A percentile compares a stretch with the other conserved stretches of the same genome.
Conservation (phyloP, 2,888 invertebrate genomes). For the Phyllotreta cruciferae region DNA sequence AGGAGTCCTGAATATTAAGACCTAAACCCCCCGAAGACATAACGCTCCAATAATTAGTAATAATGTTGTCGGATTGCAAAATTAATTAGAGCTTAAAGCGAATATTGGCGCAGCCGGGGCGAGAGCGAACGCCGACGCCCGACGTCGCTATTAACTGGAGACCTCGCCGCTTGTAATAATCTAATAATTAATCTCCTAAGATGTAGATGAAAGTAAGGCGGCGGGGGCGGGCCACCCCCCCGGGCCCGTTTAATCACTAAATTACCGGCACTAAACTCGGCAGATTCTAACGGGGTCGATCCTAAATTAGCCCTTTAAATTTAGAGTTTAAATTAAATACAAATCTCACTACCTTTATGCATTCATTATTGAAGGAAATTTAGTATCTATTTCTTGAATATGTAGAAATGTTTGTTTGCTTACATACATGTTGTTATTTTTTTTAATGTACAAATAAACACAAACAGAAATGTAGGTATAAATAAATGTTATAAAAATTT, state of each 20-base stretch:
- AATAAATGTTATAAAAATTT: background rate
- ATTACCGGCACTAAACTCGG: conserved; percentile 8
- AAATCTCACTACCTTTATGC: too few relatives aligned
- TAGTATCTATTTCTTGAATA: too few relatives aligned
- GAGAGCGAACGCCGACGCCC: background rate
- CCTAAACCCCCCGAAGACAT: too few relatives aligned
- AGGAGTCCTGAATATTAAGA: too few relatives aligned
- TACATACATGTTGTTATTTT: too few relatives aligned
- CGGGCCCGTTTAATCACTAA: conserved; percentile 3
- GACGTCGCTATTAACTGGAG: conserved; percentile 35
- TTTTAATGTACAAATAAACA: too few relatives aligned
- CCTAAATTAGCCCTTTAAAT: conserved; percentile 10
- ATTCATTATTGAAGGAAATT: too few relatives aligned
- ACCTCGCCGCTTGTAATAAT: conserved; percentile 20
- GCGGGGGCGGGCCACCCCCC: background rate
- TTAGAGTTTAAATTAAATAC: background rate
- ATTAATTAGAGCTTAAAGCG: conserved; percentile 31
- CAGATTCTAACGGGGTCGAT: background rate
- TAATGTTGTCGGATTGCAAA: conserved; percentile 26
- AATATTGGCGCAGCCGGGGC: background rate
- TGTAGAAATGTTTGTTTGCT: too few relatives aligned
- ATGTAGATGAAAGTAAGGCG: conserved; percentile 9
- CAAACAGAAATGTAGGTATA: background rate
- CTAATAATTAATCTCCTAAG: conserved; percentile 41
- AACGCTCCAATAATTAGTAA: conserved; percentile 12